Conservation (phyloP, 1,140 invertebrate genomes). For the Euwallacea similis region DNA sequence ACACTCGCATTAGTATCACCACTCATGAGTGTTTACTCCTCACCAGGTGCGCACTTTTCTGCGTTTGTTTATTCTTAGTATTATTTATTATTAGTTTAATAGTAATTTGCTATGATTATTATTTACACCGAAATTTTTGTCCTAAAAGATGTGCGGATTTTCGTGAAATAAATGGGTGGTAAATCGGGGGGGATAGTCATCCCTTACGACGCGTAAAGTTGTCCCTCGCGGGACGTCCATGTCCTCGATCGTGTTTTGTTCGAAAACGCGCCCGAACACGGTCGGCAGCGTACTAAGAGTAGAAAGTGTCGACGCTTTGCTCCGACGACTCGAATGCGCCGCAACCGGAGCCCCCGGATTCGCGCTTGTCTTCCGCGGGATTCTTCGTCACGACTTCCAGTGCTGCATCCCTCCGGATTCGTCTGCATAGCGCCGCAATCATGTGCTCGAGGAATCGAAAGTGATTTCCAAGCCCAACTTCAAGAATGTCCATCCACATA, state of each 20-base stretch:
- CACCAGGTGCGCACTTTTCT: no score
- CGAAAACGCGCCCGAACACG: conserved; percentile 34
- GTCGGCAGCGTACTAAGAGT: conserved; percentile 41
- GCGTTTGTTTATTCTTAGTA: no score
- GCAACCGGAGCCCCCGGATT: conserved; percentile 34
- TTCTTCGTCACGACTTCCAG: conserved; percentile 30
- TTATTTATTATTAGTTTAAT: no score
- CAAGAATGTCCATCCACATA: no score
- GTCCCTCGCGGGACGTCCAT: conserved; percentile 14
- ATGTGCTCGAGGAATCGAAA: conserved; percentile 13
- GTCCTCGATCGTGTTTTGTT: neutral
- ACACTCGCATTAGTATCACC: neutral
- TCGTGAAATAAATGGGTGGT: no score
- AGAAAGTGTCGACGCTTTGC: conserved; percentile 23
- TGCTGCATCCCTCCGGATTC: conserved; percentile 33
- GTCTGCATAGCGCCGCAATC: conserved; percentile 25
- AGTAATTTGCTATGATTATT: no score
- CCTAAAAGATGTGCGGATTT: no score
- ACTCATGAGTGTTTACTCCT: no score
- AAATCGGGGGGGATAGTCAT: no score
- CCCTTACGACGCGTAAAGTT: conserved; percentile 16
- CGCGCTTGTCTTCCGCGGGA: conserved; percentile 37
- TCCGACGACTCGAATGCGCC: conserved; percentile 39
- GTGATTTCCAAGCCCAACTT: neutral
- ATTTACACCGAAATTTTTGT: no score